Percentiles rank a stretch among this genome's conserved stretches.
phyloP scores from a whole-genome alignment of 2,797 vertebrate species.

The Graptemys geographica region DNA sequence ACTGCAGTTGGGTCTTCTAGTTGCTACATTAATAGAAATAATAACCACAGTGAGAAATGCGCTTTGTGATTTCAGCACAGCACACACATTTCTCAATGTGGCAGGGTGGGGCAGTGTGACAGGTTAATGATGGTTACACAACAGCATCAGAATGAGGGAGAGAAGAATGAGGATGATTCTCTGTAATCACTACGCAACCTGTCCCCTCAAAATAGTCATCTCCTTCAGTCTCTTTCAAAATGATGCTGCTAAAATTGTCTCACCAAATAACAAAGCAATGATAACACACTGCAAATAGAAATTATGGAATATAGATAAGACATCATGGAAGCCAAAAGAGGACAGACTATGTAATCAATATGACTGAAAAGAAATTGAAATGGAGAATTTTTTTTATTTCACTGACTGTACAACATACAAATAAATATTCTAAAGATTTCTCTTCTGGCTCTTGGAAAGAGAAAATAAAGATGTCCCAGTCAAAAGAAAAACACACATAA shows the following conservation, averaged over 20 bases:
- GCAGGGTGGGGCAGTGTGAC: background rate
- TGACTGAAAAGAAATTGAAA: background rate
- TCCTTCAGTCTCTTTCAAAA: background rate
- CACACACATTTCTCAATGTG: background rate
- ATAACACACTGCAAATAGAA: background rate
- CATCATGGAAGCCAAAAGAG: background rate
- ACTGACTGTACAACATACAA: background rate
- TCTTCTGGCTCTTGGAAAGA: background rate
- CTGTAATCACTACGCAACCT: background rate
- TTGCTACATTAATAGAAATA: background rate
- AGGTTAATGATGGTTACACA: background rate
- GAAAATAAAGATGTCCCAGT: background rate
- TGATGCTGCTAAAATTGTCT: background rate
- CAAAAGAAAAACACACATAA: background rate
- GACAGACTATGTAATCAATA: background rate
- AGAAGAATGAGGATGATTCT: background rate
- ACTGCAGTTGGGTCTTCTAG: background rate
- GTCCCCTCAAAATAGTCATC: background rate
- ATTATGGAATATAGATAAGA: background rate
- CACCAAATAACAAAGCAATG: background rate
- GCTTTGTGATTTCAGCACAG: background rate
- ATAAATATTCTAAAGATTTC: background rate
- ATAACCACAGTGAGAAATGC: background rate
- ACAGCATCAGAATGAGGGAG: background rate
- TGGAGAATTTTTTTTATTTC: accelerated